Percentiles rank a stretch among this genome's conserved stretches.
These are phyloP conservation scores for Lutra lutra DNA, from an alignment of 2,797 vertebrate genomes.

Conservation along the genomic window DNA sequence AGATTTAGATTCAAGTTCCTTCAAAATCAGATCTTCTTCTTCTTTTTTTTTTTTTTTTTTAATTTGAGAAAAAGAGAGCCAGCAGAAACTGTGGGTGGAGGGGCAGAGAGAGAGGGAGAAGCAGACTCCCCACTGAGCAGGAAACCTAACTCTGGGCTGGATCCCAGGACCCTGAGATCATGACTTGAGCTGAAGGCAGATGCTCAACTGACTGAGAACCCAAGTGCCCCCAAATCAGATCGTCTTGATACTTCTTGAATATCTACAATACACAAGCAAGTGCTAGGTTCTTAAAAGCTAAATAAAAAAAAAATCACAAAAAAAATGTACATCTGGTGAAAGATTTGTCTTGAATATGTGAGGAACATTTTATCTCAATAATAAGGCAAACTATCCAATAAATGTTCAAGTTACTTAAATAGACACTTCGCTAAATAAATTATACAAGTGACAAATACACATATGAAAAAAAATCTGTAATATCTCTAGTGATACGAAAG, in stretches of 20 bases:
- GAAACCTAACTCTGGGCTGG: not conserved
- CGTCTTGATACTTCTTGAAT: not conserved
- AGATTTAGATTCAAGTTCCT: not conserved
- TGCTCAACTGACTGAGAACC: not conserved
- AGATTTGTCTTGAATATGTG: not conserved
- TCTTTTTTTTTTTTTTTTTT: not conserved
- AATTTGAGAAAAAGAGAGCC: not conserved
- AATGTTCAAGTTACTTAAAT: not conserved
- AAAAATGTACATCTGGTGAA: not conserved
- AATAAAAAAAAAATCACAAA: not conserved
- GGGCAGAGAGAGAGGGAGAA: not conserved
- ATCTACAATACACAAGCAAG: not conserved
- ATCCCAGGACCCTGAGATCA: not conserved
- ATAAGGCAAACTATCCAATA: not conserved
- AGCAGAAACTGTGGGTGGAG: not conserved
- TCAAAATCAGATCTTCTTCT: not conserved
- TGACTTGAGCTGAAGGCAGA: not conserved
- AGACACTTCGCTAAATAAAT: not conserved
- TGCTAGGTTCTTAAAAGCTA: not conserved
- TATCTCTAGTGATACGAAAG: not conserved
- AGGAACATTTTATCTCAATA: not conserved
- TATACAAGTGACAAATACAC: not conserved
- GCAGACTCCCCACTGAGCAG: not conserved
- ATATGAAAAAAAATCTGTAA: not conserved
- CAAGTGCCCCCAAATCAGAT: not conserved